A percentile compares a stretch with the other conserved stretches of the same genome.
phyloP scores from a whole-genome alignment of 2,797 vertebrate genomes.

The Phaenicophaeus curvirostris region DNA sequence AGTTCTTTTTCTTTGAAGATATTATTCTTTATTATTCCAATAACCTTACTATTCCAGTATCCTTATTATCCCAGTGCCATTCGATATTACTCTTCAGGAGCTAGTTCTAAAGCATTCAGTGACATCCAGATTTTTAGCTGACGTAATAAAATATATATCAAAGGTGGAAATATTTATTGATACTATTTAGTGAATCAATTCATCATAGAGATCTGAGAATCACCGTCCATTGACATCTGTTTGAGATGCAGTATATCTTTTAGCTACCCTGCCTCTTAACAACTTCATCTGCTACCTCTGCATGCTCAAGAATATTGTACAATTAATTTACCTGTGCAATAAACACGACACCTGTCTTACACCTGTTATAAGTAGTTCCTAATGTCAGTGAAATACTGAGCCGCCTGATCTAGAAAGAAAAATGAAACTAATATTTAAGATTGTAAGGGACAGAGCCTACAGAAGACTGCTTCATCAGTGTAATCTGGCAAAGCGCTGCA shows the following conservation, averaged over 20 bases:
- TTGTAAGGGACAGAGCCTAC: neutral
- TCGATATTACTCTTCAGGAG: neutral
- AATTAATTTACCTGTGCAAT: neutral
- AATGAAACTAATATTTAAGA: neutral
- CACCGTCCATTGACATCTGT: neutral
- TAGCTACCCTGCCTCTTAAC: neutral
- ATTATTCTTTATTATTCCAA: neutral
- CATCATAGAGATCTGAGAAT: neutral
- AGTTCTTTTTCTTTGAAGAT: neutral
- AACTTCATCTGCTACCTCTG: neutral
- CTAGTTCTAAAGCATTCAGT: neutral
- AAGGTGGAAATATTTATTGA: neutral
- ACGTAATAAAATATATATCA: neutral
- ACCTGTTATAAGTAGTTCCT: slow-evolving; percentile 4
- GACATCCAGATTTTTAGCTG: neutral
- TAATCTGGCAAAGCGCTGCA: slow-evolving; percentile 7
- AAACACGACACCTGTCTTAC: neutral
- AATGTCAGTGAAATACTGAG: neutral
- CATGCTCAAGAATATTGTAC: neutral
- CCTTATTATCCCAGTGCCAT: neutral
- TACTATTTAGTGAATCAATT: neutral
- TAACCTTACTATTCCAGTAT: neutral
- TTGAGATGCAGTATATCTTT: neutral
- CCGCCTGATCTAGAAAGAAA: neutral
- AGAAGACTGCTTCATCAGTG: neutral